Evolutionary conservation across 2,797 vertebrate species (phyloP), one percentile per base, ranked within the genome.

Genomic region (Gymnothorax javanicus): DNA sequence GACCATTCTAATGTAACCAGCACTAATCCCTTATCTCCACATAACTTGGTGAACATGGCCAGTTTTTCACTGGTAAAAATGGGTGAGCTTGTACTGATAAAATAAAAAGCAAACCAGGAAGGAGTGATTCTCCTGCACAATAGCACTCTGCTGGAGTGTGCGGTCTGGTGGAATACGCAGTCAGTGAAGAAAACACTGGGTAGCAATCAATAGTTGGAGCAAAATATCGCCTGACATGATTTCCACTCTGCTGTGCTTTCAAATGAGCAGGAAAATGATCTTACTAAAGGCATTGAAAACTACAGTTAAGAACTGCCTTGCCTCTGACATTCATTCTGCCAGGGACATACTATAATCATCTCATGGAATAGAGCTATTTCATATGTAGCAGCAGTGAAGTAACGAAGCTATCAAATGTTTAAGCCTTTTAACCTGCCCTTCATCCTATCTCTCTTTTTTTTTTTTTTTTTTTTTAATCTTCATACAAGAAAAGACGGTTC

Each of bases 51-150:
- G 54, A 83, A n/a, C 82, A 54, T 59, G 56, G 56, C 56, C 27
- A 27, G 56, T 59, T 83, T 83, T 33, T 83, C 27, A 81, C 58
- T 23, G 82, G 82, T 83, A 59, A 59, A 83, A 83, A 59, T 56
- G 11, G 82, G 82, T 58, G 82, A 15, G 25, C 54, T 57, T n/a
- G 15, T 57, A 83, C 79, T 82, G 79, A 82, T 82, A 50, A 82
- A 82, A 43, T 43, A 43, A 43, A 82, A 82, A 82, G 52, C 56
- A 83, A 17, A 2, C 82, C 27, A 57, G 82, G 82, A 83, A 23
- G n/a, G 57, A 59, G 17, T 57, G 59, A 83, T 83, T 59, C 82
- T 23, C 54, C 59, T 54, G 59, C 56, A 83, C 82, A 83, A 83
- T 83, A 27, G 58, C 57, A 83, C 59, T 59, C 58, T 1, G 13